These are phyloP conservation scores for Caenorhabditis sp. DNA, from an alignment of 2,888 invertebrate species.

Conservation along the genomic window DNA sequence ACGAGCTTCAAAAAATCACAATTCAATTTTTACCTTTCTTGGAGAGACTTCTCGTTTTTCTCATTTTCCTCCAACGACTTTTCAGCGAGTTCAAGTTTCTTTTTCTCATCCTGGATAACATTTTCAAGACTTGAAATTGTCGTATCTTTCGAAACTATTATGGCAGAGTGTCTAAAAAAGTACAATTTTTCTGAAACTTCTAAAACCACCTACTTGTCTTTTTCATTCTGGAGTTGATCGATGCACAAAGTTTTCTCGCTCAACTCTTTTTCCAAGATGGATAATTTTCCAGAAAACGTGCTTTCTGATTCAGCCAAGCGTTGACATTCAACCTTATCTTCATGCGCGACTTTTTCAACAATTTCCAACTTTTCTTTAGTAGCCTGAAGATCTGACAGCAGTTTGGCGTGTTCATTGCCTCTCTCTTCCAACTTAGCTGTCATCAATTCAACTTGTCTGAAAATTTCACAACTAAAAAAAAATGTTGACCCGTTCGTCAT, in stretches of 20 bases:
- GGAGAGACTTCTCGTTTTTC: too few relatives aligned
- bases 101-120: neutral
- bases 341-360: neutral
- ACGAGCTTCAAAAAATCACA: too few relatives aligned
- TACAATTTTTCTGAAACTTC: too few relatives aligned
- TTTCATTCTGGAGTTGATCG: neutral
- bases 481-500: neutral
- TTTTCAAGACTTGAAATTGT: neutral
- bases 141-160: neutral
- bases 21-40: too few relatives aligned
- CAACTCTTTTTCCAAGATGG: neutral
- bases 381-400: neutral
- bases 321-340: neutral
- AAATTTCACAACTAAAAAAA: too few relatives aligned
- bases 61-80: too few relatives aligned
- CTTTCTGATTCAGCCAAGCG: neutral
- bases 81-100: neutral
- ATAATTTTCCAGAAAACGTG: neutral
- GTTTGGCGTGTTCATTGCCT: neutral
- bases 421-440: neutral
- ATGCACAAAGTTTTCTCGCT: neutral
- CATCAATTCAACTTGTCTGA: neutral
- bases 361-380: neutral
- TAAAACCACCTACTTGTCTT: neutral
- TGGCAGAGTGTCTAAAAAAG: neutral